Conservation (phyloP, 2,888 invertebrate species). For the Drosophila flavopinicola region DNA sequence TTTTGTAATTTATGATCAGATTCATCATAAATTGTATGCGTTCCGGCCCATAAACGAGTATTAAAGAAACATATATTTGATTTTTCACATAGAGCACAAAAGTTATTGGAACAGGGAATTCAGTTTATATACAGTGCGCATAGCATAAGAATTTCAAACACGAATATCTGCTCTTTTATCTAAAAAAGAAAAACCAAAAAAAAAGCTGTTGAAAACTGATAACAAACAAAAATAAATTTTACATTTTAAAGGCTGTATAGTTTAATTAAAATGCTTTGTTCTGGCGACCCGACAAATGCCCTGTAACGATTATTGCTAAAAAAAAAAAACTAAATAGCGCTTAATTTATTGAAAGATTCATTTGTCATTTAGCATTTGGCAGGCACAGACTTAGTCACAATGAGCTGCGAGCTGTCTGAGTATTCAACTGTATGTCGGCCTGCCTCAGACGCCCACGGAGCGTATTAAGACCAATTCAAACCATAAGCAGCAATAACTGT, state of each 20-base stretch:
- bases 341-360: too few relatives aligned
- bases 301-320: slow-evolving; percentile 29
- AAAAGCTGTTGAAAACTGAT: slow-evolving; percentile 39
- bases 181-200: slow-evolving; percentile 19
- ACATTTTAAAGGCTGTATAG: slow-evolving; percentile 34
- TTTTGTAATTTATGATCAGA: neutral
- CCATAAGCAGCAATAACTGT: slow-evolving; percentile 49
- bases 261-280: slow-evolving; percentile 9
- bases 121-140: slow-evolving; percentile 21
- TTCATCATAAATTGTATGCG: slow-evolving; percentile 11
- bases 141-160: slow-evolving; percentile 37
- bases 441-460: slow-evolving; percentile 41
- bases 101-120: slow-evolving; percentile 34
- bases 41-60: slow-evolving; percentile 2
- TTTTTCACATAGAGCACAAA: slow-evolving; percentile 13
- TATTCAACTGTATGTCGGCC: slow-evolving; percentile 22
- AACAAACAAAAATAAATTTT: slow-evolving; percentile 62
- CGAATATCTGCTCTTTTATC: slow-evolving; percentile 41
- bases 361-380: slow-evolving; percentile 37
- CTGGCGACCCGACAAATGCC: slow-evolving; percentile 3
- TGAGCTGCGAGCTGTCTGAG: neutral
- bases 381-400: neutral
- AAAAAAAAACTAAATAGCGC: too few relatives aligned
- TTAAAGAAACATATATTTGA: neutral
- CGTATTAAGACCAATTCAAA: slow-evolving; percentile 22